phyloP scores from a whole-genome alignment of 2,797 vertebrate genomes.

The Rhynchotus rufescens region DNA sequence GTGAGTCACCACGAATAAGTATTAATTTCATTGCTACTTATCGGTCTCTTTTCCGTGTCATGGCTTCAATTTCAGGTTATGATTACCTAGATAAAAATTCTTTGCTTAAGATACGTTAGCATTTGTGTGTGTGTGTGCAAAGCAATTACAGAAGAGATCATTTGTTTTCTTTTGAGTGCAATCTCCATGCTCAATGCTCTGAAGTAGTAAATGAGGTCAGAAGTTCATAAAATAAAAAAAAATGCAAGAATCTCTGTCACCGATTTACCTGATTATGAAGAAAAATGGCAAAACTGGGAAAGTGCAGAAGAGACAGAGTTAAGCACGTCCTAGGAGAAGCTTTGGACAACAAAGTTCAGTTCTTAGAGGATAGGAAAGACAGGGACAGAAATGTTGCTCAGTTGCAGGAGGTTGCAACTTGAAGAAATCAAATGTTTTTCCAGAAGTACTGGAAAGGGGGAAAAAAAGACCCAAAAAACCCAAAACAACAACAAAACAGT shows the following conservation, averaged over 20 bases:
- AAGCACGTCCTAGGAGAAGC: not conserved
- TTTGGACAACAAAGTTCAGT: not conserved
- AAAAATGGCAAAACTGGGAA: not conserved
- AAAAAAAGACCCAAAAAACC: not conserved
- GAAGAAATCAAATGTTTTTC: not conserved
- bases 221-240: slow-evolving; percentile 20
- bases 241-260: not conserved
- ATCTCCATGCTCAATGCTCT: not conserved
- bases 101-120: slow-evolving; percentile 26
- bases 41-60: slow-evolving; percentile 43
- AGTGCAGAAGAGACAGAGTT: not conserved
- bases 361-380: not conserved
- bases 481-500: too few species aligned
- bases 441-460: not conserved
- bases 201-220: slow-evolving; percentile 24
- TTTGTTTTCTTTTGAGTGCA: slow-evolving; percentile 25
- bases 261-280: not conserved
- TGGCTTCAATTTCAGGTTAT: slow-evolving; percentile 54
- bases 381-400: not conserved
- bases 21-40: slow-evolving; percentile 62
- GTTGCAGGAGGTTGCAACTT: not conserved
- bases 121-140: not conserved
- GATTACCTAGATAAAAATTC: slow-evolving; percentile 54
- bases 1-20: slow-evolving; percentile 48
- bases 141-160: slow-evolving; percentile 28